Conservation (phyloP, 2,888 invertebrate genomes). For the Habrosyne pyritoides region DNA sequence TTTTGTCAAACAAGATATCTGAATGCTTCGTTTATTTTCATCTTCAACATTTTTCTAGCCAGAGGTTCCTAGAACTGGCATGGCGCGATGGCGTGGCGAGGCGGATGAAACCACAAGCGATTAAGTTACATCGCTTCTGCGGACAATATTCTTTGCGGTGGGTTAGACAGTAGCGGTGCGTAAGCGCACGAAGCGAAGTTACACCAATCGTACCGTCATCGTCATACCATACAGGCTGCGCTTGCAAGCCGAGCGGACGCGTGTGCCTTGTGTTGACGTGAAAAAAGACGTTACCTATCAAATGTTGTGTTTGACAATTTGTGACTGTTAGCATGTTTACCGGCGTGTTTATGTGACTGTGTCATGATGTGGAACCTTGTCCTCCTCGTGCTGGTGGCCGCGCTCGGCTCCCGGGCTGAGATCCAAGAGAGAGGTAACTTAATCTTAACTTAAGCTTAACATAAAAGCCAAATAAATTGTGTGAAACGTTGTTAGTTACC, state of each 20-base stretch:
- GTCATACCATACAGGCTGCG: slow-evolving; percentile 56
- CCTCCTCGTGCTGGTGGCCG: slow-evolving; percentile 42
- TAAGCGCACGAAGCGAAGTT: slow-evolving; percentile 51
- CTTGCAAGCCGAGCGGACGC: slow-evolving; percentile 59
- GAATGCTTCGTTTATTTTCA: not conserved
- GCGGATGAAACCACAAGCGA: slow-evolving; percentile 1
- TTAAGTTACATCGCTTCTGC: slow-evolving; percentile 19
- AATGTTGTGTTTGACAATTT: slow-evolving; percentile 33
- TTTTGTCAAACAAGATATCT: not conserved
- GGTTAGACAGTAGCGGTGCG: slow-evolving; percentile 24
- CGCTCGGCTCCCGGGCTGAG: slow-evolving; percentile 51
- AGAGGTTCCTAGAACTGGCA: not conserved
- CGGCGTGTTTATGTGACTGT: slow-evolving; percentile 57
- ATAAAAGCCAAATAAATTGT: slow-evolving; percentile 12
- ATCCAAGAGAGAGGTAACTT: slow-evolving; percentile 73
- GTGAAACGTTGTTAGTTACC: slow-evolving; percentile 4
- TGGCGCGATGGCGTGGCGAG: too few species aligned
- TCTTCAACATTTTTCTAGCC: not conserved
- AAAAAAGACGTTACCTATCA: not conserved
- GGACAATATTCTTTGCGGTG: slow-evolving; percentile 34
- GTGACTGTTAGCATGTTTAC: slow-evolving; percentile 59
- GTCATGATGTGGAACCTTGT: slow-evolving; percentile 62
- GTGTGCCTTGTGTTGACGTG: not conserved
- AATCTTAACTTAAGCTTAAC: slow-evolving; percentile 26
- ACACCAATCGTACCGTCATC: slow-evolving; percentile 17